These are phyloP conservation scores for Bursaphelenchus okinawaensis DNA, from an alignment of 2,888 invertebrate species.

Conservation along the genomic window DNA sequence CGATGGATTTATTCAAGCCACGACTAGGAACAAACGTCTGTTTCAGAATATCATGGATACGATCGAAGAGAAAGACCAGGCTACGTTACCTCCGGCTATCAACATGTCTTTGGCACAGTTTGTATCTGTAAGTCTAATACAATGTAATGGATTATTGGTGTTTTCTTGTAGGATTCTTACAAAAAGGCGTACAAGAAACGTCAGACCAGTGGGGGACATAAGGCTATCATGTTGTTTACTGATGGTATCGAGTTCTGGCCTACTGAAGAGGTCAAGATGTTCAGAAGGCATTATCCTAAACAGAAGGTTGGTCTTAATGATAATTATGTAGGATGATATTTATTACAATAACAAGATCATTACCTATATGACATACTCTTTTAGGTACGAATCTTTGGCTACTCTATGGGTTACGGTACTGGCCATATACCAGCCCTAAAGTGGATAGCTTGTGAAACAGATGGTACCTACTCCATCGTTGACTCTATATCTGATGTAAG, in stretches of 20 bases:
- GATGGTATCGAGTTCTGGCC: constrained; percentile 64
- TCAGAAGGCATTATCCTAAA: constrained; percentile 26
- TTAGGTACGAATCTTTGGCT: constrained; percentile 49
- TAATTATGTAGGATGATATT: too few relatives aligned
- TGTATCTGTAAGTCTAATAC: constrained; percentile 4
- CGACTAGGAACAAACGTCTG: constrained; percentile 49
- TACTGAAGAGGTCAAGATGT: constrained; percentile 60
- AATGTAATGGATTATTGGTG: background rate
- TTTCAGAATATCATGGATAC: constrained; percentile 42
- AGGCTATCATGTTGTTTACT: constrained; percentile 63
- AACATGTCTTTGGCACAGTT: constrained; percentile 31
- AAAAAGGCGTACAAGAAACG: constrained; percentile 2
- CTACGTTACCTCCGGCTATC: constrained; percentile 41
- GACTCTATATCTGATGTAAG: constrained; percentile 54
- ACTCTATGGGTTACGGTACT: constrained; percentile 51
- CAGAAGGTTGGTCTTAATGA: constrained; percentile 15
- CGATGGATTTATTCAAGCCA: constrained; percentile 51
- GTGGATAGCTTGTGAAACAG: constrained; percentile 41
- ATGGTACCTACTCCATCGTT: constrained; percentile 31
- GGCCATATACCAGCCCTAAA: constrained; percentile 42
- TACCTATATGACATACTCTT: constrained; percentile 13
- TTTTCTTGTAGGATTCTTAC: constrained; percentile 4
- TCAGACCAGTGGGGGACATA: constrained; percentile 60
- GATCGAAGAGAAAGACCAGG: constrained; percentile 50
- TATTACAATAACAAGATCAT: background rate